Evolutionary conservation across 2,888 invertebrate genomes (phyloP), one percentile per base, ranked within the genome.

Genomic region (Drosophila helvetica): DNA sequence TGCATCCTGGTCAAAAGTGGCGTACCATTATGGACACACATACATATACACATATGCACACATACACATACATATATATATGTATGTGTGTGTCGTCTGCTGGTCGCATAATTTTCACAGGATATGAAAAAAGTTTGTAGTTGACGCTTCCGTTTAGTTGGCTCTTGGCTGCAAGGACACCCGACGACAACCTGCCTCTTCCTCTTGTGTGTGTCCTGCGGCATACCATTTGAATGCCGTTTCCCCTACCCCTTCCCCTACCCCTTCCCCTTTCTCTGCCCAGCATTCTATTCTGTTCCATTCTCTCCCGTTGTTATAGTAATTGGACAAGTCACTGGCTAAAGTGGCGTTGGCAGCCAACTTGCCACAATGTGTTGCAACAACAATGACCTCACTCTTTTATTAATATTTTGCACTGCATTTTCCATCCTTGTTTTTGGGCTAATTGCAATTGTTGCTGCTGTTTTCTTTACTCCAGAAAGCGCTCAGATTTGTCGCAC

Each of bases 261-360:
- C n/a, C 25, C 10, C 17, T 15, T 1, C 9, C 27, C 12, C 1
- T 19, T 2, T 7, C 22, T 4, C 18, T 3, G 4, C 12, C 4
- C 10, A 4, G 30, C 30, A 22, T 18, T 50, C 45, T 45, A n/a
- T 45, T 30, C 42, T 22, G 18, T 54, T 46, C n/a, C 46, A 30
- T 48, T 53, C 75, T 75, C 38, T 38, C 7, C 38, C 38, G 86
- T 86, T 88, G 86, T 75, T 76, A 80, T 86, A 77, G 86, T 85
- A 85, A 85, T 85, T 85, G 84, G 88, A 88, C 84, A 83, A 86
- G 88, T 86, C 88, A 80, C 73, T 88, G 75, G 79, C 88, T 70
- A 80, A 77, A 77, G 86, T 87, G 82, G 85, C 77, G 68, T 70
- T 84, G 76, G 66, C 76, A 85, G 70, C 75, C 65, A 73, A 67